Percentiles rank a stretch among this genome's conserved stretches.
phyloP scores from a whole-genome alignment of 2,888 invertebrate species.

The Campaea margaritaria region DNA sequence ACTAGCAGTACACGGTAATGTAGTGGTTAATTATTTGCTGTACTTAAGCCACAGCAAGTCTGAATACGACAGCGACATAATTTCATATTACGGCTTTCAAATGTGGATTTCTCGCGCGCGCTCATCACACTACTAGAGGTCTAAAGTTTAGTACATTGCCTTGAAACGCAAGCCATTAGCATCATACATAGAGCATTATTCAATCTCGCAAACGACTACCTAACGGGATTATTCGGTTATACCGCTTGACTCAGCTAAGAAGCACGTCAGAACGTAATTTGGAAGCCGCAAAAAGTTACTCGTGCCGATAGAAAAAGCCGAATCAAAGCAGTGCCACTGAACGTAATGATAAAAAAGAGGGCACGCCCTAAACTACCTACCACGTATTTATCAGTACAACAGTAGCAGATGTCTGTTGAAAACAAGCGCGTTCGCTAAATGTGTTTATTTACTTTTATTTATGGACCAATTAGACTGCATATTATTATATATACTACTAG shows the following conservation, averaged over 20 bases:
- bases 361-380: constrained; percentile 21
- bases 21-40: too few species aligned
- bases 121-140: too few species aligned
- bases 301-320: constrained; percentile 30
- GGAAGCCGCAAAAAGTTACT: constrained; percentile 33
- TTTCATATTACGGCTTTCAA: too few species aligned
- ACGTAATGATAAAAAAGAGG: constrained; percentile 29
- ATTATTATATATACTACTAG: too few species aligned
- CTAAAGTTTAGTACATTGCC: constrained; percentile 21
- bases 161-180: constrained; percentile 36
- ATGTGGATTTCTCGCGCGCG: too few species aligned
- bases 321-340: constrained; percentile 25
- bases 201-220: constrained; percentile 16
- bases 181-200: constrained; percentile 32
- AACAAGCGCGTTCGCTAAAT: not conserved
- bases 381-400: not conserved
- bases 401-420: not conserved
- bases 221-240: constrained; percentile 37
- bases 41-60: too few species aligned
- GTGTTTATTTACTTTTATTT: too few species aligned
- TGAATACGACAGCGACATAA: too few species aligned
- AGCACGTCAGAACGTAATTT: constrained; percentile 30
- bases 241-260: constrained; percentile 32
- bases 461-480: too few species aligned
- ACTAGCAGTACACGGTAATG: too few species aligned